Evolutionary conservation across 2,113 vertebrate species (phyloP).

Genomic region (Uria aalge): DNA sequence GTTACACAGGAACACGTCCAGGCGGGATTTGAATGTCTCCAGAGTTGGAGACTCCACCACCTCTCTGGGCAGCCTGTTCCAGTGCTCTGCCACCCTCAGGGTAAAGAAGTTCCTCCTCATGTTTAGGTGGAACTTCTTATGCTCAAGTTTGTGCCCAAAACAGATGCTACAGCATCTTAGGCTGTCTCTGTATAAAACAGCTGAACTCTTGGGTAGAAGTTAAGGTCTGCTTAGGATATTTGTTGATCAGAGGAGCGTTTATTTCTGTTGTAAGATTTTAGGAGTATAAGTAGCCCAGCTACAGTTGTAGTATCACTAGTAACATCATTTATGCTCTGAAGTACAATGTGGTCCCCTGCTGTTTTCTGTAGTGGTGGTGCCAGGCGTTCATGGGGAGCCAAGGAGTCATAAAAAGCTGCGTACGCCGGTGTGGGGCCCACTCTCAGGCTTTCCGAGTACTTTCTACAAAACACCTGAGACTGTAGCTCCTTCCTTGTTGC

Average conservation of each 20-base stretch:
- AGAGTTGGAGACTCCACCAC: too few relatives aligned
- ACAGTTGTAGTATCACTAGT: not conserved
- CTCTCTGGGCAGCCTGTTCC: too few relatives aligned
- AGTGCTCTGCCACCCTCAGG: too few relatives aligned
- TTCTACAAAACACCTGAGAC: not conserved
- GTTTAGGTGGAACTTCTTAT: too few relatives aligned
- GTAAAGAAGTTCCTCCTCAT: too few relatives aligned
- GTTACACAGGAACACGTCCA: too few relatives aligned
- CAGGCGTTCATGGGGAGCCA: not conserved
- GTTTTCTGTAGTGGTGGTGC: not conserved
- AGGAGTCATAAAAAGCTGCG: not conserved
- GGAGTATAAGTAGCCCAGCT: not conserved
- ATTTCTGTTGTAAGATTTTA: not conserved
- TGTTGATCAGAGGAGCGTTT: not conserved
- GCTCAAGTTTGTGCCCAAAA: too few relatives aligned
- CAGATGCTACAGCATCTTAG: not conserved
- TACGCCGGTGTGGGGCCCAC: not conserved
- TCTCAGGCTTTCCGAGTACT: not conserved
- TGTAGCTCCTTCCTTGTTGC: not conserved
- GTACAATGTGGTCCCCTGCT: not conserved
- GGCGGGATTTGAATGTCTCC: too few relatives aligned
- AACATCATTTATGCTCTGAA: not conserved
- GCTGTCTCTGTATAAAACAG: not conserved
- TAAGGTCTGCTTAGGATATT: not conserved
- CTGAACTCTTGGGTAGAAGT: not conserved